Evolutionary conservation across 2,113 vertebrate species (phyloP).

Genomic region (Chionomys nivalis): DNA sequence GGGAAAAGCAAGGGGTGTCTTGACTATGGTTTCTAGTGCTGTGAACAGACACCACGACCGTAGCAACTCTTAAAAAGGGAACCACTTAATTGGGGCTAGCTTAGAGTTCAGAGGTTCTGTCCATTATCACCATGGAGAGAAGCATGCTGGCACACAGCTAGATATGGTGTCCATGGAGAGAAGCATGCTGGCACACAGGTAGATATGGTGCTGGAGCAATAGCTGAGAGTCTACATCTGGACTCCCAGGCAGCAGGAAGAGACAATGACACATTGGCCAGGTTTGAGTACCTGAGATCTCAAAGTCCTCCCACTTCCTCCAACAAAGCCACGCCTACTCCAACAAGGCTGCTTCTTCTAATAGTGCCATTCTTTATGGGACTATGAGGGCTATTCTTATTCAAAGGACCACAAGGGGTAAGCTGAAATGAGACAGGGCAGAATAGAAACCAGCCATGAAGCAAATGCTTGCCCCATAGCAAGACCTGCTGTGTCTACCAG

Average conservation of each 20-base stretch:
- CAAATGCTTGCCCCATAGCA: rapidly evolving
- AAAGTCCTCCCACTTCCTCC: background rate
- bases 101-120: background rate
- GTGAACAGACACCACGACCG: background rate
- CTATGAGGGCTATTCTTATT: background rate
- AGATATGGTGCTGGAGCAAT: background rate
- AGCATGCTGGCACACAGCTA: background rate
- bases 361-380: background rate
- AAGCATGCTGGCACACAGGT: background rate
- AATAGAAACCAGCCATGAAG: rapidly evolving
- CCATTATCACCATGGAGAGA: background rate
- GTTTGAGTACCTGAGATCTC: background rate
- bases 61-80: background rate
- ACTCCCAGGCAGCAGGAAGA: background rate
- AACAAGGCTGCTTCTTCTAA: background rate
- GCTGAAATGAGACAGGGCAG: background rate
- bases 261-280: background rate
- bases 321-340: background rate
- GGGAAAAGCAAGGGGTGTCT: background rate
- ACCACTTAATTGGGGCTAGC: background rate
- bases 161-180: background rate
- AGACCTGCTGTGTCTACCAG: background rate
- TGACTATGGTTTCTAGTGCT: background rate
- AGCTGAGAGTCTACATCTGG: background rate
- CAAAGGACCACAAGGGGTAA: background rate